Conservation (phyloP, 1,140 invertebrate genomes). For the Bilobella aurantiaca region DNA sequence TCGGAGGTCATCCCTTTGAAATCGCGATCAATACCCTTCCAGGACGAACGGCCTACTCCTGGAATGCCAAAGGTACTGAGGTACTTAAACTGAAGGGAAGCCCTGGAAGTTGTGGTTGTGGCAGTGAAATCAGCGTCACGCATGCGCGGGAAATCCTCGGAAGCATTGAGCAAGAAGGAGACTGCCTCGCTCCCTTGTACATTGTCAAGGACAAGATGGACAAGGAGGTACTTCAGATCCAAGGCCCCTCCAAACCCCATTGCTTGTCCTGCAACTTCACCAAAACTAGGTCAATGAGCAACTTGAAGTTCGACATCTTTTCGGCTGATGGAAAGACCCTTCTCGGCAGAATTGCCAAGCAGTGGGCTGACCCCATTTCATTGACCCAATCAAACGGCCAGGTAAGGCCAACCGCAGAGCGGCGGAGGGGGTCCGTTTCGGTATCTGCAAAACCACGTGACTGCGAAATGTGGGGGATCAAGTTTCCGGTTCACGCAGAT, state of each 20-base stretch:
- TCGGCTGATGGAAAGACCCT: slow-evolving; percentile 16
- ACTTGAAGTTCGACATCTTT: slow-evolving; percentile 19
- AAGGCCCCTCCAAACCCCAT: slow-evolving; percentile 6
- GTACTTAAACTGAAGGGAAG: slow-evolving; percentile 25
- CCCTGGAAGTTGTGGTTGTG: slow-evolving; percentile 26
- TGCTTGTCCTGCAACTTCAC: slow-evolving; percentile 17
- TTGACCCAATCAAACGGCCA: slow-evolving; percentile 8
- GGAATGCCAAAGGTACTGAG: slow-evolving; percentile 18
- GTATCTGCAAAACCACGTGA: not conserved
- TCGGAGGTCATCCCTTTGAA: slow-evolving; percentile 27
- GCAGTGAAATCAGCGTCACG: slow-evolving; percentile 21
- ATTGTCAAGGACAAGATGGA: slow-evolving; percentile 16
- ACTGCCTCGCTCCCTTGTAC: slow-evolving; percentile 20
- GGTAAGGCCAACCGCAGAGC: slow-evolving; percentile 14
- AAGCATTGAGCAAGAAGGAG: slow-evolving; percentile 26
- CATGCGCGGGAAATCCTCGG: slow-evolving; percentile 20
- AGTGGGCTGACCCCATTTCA: slow-evolving; percentile 8
- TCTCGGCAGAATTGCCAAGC: slow-evolving; percentile 20
- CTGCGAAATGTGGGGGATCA: slow-evolving; percentile 23
- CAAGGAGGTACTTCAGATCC: slow-evolving; percentile 20
- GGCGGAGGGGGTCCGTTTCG: not conserved
- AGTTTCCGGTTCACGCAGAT: slow-evolving; percentile 21
- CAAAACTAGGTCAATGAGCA: not conserved
- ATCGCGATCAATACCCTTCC: slow-evolving; percentile 23
- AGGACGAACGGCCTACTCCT: slow-evolving; percentile 6